Evolutionary conservation across 2,113 vertebrate genomes (phyloP), one percentile per base, ranked within the genome.

Genomic region (Myodes glareolus): DNA sequence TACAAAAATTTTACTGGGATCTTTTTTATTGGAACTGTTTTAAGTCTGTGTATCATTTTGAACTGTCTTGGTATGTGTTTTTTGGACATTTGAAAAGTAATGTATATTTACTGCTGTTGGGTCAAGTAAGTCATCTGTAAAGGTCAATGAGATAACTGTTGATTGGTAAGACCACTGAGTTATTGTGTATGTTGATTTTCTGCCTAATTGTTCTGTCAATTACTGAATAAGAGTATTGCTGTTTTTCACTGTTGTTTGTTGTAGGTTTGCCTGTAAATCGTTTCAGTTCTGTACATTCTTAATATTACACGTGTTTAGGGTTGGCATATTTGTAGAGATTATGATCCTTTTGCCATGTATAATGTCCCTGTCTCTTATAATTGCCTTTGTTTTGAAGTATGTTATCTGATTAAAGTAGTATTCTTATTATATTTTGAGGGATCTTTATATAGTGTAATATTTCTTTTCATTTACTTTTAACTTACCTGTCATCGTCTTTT

Each of bases 161-260:
- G 14, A 50, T 70, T 75, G 87, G 58, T 94, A 16, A 78, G 95
- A 21, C 29, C 91, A 31, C 73, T 93, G 45, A 81, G 19, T 88
- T 88, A 61, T 96, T 94, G 7, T 73, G 3, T 75, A 42, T 75
- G 96, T 58, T 88, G 36, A n/a, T 63, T 94, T 96, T 94, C n/a
- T 92, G 3, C 55, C 19, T 88, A 75, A 63, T 91, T 80, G 27
- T 91, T 81, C 33, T 63, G 0, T 92, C 33, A 77, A 0, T 90
- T 92, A n/a, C 92, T 93, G 61, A 96, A 81, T 55, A 63, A 72
- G 45, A 36, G 31, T 70, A 14, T 76, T 3, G 1, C 27, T 76
- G 16, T 91, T 90, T 67, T 61, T 67, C 31, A 89, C 16, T 86
- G 8, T 85, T 31, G 73, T 45, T 80, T 31, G 67, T 52, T 92